Base-by-base conservation (phyloP, 1,140 invertebrate genomes). In the Drosophila tristis region DNA sequence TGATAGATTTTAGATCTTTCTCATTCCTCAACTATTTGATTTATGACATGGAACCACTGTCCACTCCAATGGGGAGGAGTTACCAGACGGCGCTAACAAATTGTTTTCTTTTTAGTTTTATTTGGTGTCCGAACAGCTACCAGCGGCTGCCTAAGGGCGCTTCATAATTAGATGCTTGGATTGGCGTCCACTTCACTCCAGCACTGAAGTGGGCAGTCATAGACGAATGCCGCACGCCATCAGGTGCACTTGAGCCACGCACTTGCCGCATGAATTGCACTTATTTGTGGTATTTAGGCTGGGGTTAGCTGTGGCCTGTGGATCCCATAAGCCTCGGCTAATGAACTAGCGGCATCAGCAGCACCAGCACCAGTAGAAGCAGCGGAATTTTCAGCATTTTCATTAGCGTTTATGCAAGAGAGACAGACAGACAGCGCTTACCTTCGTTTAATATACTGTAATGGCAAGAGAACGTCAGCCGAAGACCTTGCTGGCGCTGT, bases 261-360 rank as follows among this genome's bases (percentile, higher is more conserved):
- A 82, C 64, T 84, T 84, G 75, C 64, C 66, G 39, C 67, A 80
- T 85, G 81, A 85, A 76, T 85, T 85, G 80, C 80, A 79, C 59
- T 74, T 81, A 82, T 55, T 82, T 42, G 59, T 39, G 62, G 47
- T 47, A 56, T 67, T 65, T 61, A 55, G 54, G 51, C 56, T 45
- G 47, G 31, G 59, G 64, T 73, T 65, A 64, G 43, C 60, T 49
- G 39, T 49, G 60, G 64, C 75, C 75, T 82, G 80, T 71, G 74
- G 31, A 35, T 57, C 4, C 64, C 75, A 84, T 79, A 61, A 66
- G 61, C 54, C 39, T 57, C 64, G 68, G 60, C 78, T 81, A 87
- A 85, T 86, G 82, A 81, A 70, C 49, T 48, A 51, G 45, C 74
- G 20, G 55, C 35, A 5, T n/a, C 20, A 11, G 45, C n/a, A 16